phyloP scores from a whole-genome alignment of 1,140 invertebrate genomes.

The Drosophila equinoxialis region DNA sequence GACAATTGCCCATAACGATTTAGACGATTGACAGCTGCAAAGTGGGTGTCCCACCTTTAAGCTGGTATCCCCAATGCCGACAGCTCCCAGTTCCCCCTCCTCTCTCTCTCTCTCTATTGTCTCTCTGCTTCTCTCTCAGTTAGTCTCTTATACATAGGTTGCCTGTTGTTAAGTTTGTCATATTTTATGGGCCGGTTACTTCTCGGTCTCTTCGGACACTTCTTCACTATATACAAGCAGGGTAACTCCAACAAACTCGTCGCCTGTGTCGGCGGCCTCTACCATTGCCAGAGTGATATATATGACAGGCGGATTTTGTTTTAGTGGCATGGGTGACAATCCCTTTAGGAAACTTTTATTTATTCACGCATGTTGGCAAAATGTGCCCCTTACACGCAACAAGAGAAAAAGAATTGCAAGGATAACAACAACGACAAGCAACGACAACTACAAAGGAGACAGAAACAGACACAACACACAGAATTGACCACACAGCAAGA shows the following conservation, averaged over 20 bases:
- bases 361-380: constrained; percentile 72
- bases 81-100: constrained; percentile 33
- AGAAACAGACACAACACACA: constrained; percentile 9
- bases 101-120: background rate
- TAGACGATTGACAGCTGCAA: constrained; percentile 72
- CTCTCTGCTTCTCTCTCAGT: background rate
- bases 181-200: constrained; percentile 71
- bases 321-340: constrained; percentile 77
- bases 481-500: background rate
- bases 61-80: constrained; percentile 47
- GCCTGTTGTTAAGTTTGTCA: constrained; percentile 69
- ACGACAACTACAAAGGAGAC: constrained; percentile 27
- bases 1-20: constrained; percentile 73
- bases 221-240: constrained; percentile 6
- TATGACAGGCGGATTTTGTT: constrained; percentile 77
- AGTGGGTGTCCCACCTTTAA: constrained; percentile 63
- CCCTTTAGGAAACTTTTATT: constrained; percentile 72
- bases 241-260: background rate
- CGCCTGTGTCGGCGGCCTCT: constrained; percentile 7
- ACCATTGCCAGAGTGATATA: constrained; percentile 58
- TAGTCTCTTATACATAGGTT: constrained; percentile 39
- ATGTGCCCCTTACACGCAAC: constrained; percentile 68
- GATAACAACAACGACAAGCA: constrained; percentile 17
- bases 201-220: constrained; percentile 38
- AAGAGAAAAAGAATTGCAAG: constrained; percentile 4